Evolutionary conservation across 2,888 invertebrate species (phyloP).

Genomic region (Drosophila lutescens): DNA sequence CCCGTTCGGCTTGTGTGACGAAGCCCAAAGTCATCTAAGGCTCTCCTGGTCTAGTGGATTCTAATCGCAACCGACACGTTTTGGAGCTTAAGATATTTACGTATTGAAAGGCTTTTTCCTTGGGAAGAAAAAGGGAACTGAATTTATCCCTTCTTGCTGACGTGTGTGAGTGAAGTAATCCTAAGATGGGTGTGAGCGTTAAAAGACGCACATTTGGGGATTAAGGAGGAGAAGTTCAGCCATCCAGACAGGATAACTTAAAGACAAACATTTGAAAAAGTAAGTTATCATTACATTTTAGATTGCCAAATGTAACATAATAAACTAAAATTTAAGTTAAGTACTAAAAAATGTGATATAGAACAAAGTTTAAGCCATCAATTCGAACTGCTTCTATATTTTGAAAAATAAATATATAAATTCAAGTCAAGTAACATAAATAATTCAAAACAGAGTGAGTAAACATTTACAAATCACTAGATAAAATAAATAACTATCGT

Average conservation of each 20-base stretch:
- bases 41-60: constrained; percentile 27
- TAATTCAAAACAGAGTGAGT: too few relatives aligned
- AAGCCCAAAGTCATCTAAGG: constrained; percentile 50
- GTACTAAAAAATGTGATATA: neutral
- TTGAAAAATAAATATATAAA: too few relatives aligned
- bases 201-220: constrained; percentile 10
- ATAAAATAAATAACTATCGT: too few relatives aligned
- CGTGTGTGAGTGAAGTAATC: constrained; percentile 1
- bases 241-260: neutral
- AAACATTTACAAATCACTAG: too few relatives aligned
- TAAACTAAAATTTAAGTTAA: too few relatives aligned
- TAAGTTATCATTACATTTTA: neutral
- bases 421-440: too few relatives aligned
- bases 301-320: too few relatives aligned
- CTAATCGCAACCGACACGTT: constrained; percentile 46
- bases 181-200: constrained; percentile 9
- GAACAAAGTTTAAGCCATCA: too few relatives aligned
- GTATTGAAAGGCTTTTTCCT: constrained; percentile 21
- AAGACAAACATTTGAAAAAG: neutral
- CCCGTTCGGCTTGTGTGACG: constrained; percentile 23
- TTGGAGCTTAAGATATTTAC: constrained; percentile 51
- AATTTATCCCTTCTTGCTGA: constrained; percentile 12
- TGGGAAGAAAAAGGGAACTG: constrained; percentile 5
- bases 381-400: too few relatives aligned
- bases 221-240: constrained; percentile 3